phyloP scores from a whole-genome alignment of 1,140 invertebrate genomes.

The Drosophila novamexicana region DNA sequence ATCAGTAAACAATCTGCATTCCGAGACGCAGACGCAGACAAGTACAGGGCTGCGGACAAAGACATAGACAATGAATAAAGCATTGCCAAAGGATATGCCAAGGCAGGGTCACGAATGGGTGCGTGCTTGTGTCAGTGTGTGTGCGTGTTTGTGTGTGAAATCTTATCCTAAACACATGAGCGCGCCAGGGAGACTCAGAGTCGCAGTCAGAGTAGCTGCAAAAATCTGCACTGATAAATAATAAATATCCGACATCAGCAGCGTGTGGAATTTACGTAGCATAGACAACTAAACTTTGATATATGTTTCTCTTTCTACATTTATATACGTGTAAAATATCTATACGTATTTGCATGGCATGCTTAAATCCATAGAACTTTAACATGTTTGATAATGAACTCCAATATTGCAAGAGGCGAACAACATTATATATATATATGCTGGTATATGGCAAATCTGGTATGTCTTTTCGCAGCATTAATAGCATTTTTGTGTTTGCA shows the following conservation, averaged over 20 bases:
- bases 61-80: conserved; percentile 71
- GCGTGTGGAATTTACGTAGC: conserved; percentile 32
- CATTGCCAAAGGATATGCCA: conserved; percentile 46
- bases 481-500: conserved; percentile 66
- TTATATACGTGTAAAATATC: too few relatives aligned
- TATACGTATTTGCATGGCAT: neutral
- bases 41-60: conserved; percentile 4
- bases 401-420: conserved; percentile 45
- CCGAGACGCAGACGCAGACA: conserved; percentile 43
- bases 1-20: conserved; percentile 78
- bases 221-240: conserved; percentile 78
- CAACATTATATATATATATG: neutral
- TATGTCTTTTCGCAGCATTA: conserved; percentile 45
- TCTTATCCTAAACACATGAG: conserved; percentile 69
- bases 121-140: conserved; percentile 28
- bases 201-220: conserved; percentile 50
- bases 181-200: conserved; percentile 19
- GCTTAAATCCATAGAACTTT: conserved; percentile 19
- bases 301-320: neutral
- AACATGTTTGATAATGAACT: conserved; percentile 17
- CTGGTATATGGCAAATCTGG: neutral
- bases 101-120: conserved; percentile 13
- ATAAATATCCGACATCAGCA: conserved; percentile 69
- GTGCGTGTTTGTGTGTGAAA: conserved; percentile 48
- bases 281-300: conserved; percentile 31